These are phyloP conservation scores for Pomatorhinus ruficollis DNA, from an alignment of 2,113 vertebrate species.

Conservation along the genomic window DNA sequence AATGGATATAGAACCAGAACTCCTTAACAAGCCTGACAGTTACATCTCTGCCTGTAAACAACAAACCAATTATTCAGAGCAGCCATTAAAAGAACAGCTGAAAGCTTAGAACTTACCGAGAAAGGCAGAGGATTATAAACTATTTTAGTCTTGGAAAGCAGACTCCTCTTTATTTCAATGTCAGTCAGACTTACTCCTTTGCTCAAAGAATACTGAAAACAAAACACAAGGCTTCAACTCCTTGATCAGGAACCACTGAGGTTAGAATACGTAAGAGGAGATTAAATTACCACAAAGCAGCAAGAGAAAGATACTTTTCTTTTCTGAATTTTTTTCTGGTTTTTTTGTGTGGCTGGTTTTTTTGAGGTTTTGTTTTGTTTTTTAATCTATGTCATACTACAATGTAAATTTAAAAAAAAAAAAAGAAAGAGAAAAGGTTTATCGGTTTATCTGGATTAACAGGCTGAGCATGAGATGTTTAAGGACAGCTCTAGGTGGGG, in stretches of 20 bases:
- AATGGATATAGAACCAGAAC: neutral
- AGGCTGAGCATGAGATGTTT: neutral
- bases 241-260: neutral
- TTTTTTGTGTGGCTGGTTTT: too few species aligned
- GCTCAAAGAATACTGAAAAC: neutral
- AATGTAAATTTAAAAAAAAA: neutral
- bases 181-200: neutral
- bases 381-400: neutral
- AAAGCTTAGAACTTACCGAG: neutral
- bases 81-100: neutral
- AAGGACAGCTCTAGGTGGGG: neutral
- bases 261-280: neutral
- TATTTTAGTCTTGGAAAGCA: neutral
- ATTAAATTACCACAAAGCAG: neutral
- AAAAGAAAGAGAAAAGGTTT: neutral
- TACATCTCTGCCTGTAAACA: neutral
- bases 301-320: neutral
- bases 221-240: constrained; percentile 14
- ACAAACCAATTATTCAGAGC: neutral
- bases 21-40: neutral
- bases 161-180: neutral
- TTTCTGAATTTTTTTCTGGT: neutral
- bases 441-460: neutral
- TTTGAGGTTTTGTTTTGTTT: too few species aligned
- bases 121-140: neutral